Conservation (phyloP, 2,797 vertebrate species). For the Nasua narica region DNA sequence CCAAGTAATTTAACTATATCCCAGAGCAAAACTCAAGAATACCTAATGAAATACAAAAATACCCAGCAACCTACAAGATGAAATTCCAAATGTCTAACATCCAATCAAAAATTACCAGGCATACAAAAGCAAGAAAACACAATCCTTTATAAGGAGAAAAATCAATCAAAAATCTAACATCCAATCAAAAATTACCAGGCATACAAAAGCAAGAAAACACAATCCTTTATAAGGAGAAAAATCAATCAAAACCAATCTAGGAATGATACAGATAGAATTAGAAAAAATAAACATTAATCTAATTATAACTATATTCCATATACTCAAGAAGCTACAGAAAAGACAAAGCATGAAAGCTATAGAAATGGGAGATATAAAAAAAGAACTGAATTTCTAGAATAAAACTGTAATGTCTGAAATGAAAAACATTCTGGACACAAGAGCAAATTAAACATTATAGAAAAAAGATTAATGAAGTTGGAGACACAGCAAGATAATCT, state of each 20-base stretch:
- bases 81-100: constrained; percentile 38
- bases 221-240: constrained; percentile 24
- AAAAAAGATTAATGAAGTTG: not conserved
- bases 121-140: constrained; percentile 29
- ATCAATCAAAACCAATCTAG: constrained; percentile 31
- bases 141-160: constrained; percentile 24
- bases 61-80: constrained; percentile 3
- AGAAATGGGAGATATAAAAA: not conserved
- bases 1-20: constrained; percentile 27
- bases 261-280: not conserved
- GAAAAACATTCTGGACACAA: not conserved
- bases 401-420: constrained; percentile 4
- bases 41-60: constrained; percentile 37
- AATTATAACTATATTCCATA: not conserved
- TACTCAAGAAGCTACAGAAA: constrained; percentile 20
- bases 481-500: constrained; percentile 17
- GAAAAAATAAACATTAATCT: not conserved
- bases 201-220: constrained; percentile 29
- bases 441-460: constrained; percentile 5
- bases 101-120: constrained; percentile 38
- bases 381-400: constrained; percentile 25
- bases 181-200: constrained; percentile 38
- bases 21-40: constrained; percentile 43
- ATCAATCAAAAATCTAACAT: no score
- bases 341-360: not conserved